Base-by-base conservation (phyloP, 1,140 invertebrate species). In the Papilio aristodemus region DNA sequence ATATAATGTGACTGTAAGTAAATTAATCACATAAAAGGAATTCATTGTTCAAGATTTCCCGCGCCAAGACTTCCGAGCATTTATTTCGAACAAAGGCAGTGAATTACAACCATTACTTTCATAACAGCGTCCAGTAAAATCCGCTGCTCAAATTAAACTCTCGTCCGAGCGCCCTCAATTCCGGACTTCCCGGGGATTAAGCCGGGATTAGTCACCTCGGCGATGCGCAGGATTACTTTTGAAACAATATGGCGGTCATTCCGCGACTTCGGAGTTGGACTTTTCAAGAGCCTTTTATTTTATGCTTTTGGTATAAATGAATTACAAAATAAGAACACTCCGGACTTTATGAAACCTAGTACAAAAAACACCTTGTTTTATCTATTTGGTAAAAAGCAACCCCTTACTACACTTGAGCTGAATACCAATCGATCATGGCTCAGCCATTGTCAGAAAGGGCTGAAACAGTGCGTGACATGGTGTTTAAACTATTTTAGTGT, bases 241-340 rank as follows among this genome's bases (percentile, higher is more conserved):
- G 72, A 74, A 75, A 86, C 80, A 86, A 86, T 84, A 76, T 72
- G 77, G 70, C 68, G 67, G 66, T 72, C 72, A 78, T 81, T 81
- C 78, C 64, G 68, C 73, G 77, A 75, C 67, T 69, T 72, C 19
- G 38, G 17, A 10, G 67, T 57, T 64, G 71, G 71, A 69, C 27
- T 25, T 76, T 73, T 50, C 60, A 37, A 54, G 57, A 46, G 17
- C 63, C 59, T 68, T 68, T 70, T 70, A 54, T 73, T 70, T 46
- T 66, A 46, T 19, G 54, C 41, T 46, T 57, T 54, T 71, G 39
- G 60, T 54, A 62, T 67, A 37, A 60, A 41, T 69, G 25, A n/a
- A 59, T 59, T 59, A 4, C 27, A 6, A n/a, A 11, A 14, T 41
- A 43, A 43, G 14, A 22, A 38, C 5, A 43, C 13, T 43, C 22